Base-by-base conservation (phyloP, 2,797 vertebrate genomes). In the Mastacembelus armatus region DNA sequence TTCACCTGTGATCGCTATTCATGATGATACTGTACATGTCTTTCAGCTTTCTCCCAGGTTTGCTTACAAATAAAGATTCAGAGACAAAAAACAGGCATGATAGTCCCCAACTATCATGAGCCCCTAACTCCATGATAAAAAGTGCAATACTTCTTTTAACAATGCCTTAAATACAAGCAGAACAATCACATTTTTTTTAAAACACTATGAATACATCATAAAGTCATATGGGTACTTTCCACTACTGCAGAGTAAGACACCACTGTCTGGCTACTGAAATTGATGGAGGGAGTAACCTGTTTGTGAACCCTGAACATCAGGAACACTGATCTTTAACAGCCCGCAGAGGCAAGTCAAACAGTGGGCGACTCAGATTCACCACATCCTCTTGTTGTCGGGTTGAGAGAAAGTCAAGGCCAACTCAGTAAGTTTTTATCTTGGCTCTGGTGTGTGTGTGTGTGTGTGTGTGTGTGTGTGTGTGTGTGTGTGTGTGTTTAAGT, bases 361-460 rank as follows among this genome's bases (percentile, higher is more conserved):
- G 81, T 83, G 84, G 82, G 76, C 70, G 32, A 81, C 85, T 79
- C 79, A 84, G 70, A 87, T 85, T 78, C 77, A 75, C 80, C 80
- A 85, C 83, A 89, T 90, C 89, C 90, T 87, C 89, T 88, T 86
- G 87, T 91, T 89, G 90, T 88, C 50, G 62, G 86, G 80, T 72
- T 66, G 54, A 75, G 43, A 52, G 29, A 88, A 83, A 87, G 91
- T 89, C 90, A 92, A 92, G 91, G 89, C 84, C 86, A 77, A 70
- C 71, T 75, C 84, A 85, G 68, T 80, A 69, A 69, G 77, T 84
- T 84, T 88, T 87, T 81, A 85, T 86, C 85, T 86, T 83, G 85
- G 74, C 84, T 84, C 50, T 39, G 35, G 19, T 61, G 39, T 68
- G 52, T 57, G 71, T 40, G 33, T 55, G 63, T 69, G 59, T 58